These are phyloP conservation scores for Lagenorhynchus albirostris DNA, from an alignment of 2,113 vertebrate genomes.

Conservation along the genomic window DNA sequence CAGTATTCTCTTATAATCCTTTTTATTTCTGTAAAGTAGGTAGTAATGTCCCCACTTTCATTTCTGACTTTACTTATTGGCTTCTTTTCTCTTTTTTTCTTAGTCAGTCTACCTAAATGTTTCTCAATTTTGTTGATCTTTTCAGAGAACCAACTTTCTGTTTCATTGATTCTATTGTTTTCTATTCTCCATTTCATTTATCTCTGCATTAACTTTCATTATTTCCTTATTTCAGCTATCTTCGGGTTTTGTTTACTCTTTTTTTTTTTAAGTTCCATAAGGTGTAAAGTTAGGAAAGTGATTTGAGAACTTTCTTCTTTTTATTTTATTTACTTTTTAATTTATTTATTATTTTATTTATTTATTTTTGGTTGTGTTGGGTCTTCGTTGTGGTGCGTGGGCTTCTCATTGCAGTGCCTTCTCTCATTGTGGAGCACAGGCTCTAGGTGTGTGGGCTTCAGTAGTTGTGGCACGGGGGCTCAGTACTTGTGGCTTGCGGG, in stretches of 20 bases:
- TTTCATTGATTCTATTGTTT: neutral
- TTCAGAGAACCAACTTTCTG: neutral
- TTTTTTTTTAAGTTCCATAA: neutral
- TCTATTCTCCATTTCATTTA: neutral
- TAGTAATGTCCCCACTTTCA: neutral
- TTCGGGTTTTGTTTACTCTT: neutral
- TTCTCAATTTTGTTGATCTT: neutral
- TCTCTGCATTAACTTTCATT: neutral
- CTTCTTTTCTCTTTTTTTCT: neutral
- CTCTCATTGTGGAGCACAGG: too few species aligned
- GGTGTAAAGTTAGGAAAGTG: neutral
- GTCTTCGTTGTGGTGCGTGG: neutral
- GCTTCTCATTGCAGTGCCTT: too few species aligned
- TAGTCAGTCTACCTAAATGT: neutral
- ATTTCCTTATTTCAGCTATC: neutral
- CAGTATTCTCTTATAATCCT: neutral
- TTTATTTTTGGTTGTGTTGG: too few species aligned
- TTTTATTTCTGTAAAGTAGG: neutral
- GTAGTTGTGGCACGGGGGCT: too few species aligned
- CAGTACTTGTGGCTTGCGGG: too few species aligned
- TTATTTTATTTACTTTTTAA: too few species aligned
- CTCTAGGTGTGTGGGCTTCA: too few species aligned
- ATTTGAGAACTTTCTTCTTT: neutral
- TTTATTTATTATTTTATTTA: too few species aligned
- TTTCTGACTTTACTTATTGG: neutral